These are phyloP conservation scores for Orthosia incerta DNA, from an alignment of 2,888 invertebrate genomes.

Conservation along the genomic window DNA sequence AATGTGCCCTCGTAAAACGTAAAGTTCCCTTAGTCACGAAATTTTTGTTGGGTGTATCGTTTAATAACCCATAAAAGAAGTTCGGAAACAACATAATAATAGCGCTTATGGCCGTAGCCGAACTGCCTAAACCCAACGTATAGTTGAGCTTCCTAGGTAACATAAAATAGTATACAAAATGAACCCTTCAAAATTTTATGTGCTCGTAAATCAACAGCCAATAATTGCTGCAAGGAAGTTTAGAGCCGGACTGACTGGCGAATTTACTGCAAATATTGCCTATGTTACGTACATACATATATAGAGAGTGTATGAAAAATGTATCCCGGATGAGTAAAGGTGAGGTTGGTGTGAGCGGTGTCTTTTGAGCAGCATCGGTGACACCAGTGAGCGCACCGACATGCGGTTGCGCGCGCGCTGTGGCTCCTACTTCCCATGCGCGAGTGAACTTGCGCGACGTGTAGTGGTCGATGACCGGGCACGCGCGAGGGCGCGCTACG, in stretches of 20 bases:
- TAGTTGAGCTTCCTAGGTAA: conserved; percentile 11
- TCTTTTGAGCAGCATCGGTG: conserved; percentile 47
- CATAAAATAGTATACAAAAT: conserved; percentile 19
- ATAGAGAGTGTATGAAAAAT: conserved; percentile 13
- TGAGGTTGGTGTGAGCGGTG: conserved; percentile 30
- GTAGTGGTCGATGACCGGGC: conserved; percentile 85
- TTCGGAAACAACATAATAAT: conserved; percentile 28
- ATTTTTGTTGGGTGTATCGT: conserved; percentile 35
- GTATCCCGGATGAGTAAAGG: conserved; percentile 43
- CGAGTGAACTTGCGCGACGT: conserved; percentile 78
- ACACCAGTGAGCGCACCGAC: conserved; percentile 50
- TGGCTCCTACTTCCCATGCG: conserved; percentile 72
- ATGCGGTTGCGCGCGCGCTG: conserved; percentile 66
- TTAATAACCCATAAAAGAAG: conserved; percentile 46
- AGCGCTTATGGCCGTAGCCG: conserved; percentile 2
- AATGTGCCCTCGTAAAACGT: conserved; percentile 58
- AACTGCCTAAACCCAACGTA: conserved; percentile 4
- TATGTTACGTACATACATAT: conserved; percentile 2
- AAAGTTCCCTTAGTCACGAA: conserved; percentile 66
- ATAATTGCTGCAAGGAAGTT: conserved; percentile 35
- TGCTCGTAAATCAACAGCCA: conserved; percentile 37
- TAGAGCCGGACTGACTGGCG: conserved; percentile 8
- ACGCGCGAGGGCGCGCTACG: conserved; percentile 75
- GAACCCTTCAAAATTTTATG: conserved; percentile 28
- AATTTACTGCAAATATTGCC: conserved; percentile 40